Conservation (phyloP, 2,888 invertebrate species). For the Deilephila porcellus region DNA sequence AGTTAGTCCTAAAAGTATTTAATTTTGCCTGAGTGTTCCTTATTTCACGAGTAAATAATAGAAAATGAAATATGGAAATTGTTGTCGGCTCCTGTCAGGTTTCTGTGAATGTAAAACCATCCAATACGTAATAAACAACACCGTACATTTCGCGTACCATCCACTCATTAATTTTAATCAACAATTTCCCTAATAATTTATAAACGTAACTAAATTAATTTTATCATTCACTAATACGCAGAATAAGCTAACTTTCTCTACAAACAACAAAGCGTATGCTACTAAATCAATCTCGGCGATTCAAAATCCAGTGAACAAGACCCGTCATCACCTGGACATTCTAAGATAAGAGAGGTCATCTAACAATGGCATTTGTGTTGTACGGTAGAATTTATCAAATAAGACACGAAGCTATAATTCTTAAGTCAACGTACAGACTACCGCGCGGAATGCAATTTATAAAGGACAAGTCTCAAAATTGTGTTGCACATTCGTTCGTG, state of each 20-base stretch:
- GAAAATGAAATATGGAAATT: too few species aligned
- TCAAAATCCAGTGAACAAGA: constrained; percentile 24
- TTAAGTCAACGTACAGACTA: constrained; percentile 55
- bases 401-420: constrained; percentile 71
- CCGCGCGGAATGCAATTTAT: constrained; percentile 76
- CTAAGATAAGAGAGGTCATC: constrained; percentile 38
- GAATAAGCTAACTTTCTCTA: constrained; percentile 16
- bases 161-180: background rate
- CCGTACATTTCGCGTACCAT: background rate
- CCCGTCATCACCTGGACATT: background rate
- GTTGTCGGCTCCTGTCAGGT: too few species aligned
- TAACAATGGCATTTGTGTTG: constrained; percentile 47
- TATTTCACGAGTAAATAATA: too few species aligned
- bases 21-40: too few species aligned
- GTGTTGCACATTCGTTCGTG: constrained; percentile 57
- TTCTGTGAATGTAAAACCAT: too few species aligned
- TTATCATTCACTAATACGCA: constrained; percentile 17
- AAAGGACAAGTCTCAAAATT: constrained; percentile 71
- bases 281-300: constrained; percentile 50
- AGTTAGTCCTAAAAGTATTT: too few species aligned
- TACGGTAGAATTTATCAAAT: constrained; percentile 72
- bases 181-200: constrained; percentile 27
- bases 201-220: constrained; percentile 15
- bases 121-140: background rate
- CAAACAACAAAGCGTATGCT: constrained; percentile 34